Evolutionary conservation across 2,797 vertebrate genomes (phyloP).

Genomic region (Tenualosa ilisha): DNA sequence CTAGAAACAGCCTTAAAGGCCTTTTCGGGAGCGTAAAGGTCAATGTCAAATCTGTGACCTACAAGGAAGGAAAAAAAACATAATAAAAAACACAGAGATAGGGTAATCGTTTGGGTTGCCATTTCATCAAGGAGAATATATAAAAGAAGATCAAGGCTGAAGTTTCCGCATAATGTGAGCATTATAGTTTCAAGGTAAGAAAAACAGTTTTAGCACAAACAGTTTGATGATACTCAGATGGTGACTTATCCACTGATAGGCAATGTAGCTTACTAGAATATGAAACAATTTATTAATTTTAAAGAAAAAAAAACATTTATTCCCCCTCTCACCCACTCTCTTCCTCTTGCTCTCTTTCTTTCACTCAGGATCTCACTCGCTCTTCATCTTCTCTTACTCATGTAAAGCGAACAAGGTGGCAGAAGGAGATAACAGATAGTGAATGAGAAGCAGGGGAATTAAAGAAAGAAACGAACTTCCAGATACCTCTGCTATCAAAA

Average conservation of each 20-base stretch:
- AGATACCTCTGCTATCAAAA: slow-evolving; percentile 40
- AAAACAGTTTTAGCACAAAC: slow-evolving; percentile 61
- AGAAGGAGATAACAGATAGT: slow-evolving; percentile 44
- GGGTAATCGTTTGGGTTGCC: not conserved
- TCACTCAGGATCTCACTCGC: not conserved
- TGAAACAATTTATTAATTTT: slow-evolving; percentile 70
- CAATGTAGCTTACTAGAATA: slow-evolving; percentile 62
- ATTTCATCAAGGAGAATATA: not conserved
- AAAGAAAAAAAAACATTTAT: slow-evolving; percentile 57
- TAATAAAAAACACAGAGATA: not conserved
- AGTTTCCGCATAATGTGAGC: too few species aligned
- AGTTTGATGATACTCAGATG: slow-evolving; percentile 62
- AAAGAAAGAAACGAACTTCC: slow-evolving; percentile 26
- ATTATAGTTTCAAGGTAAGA: too few species aligned
- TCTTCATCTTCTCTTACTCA: slow-evolving; percentile 47
- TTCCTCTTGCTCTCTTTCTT: slow-evolving; percentile 22
- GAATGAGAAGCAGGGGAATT: slow-evolving; percentile 40
- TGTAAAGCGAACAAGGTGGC: slow-evolving; percentile 50
- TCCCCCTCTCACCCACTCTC: slow-evolving; percentile 41
- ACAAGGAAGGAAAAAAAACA: too few species aligned
- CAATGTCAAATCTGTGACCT: not conserved
- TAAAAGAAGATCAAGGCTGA: too few species aligned
- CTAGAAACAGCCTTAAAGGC: slow-evolving; percentile 27
- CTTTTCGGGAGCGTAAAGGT: not conserved
- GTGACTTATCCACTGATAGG: slow-evolving; percentile 57